Evolutionary conservation across 2,888 invertebrate genomes (phyloP), one percentile per base, ranked within the genome.

Genomic region (Patella depressa): DNA sequence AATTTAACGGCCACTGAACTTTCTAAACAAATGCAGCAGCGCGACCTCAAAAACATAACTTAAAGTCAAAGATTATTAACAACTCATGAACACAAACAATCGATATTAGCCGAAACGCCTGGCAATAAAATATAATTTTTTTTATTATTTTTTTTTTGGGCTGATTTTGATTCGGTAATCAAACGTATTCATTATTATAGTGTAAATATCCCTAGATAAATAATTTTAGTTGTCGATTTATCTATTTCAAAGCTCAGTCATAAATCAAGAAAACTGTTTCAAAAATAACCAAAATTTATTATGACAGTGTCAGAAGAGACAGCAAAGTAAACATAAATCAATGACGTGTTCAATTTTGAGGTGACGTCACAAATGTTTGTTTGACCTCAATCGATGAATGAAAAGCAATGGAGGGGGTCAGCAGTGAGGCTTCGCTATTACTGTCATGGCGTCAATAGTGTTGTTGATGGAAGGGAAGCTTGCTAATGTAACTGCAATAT

Each of bases 311-410:
- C 9, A 45, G 45, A 45, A 45, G 9, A 9, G 45, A 45, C 45
- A 45, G 45, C 45, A 45, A 59, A 59, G 59, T 19, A 59, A 59
- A 19, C 59, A 59, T 59, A 59, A 59, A 59, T 59, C 59, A 59
- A 59, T 59, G 59, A 59, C 59, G 59, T 59, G 19, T 59, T 59
- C n/a, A 59, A 19, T 19, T 59, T 19, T 17, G 59, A 19, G 19
- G 59, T 59, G 59, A 59, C 59, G 59, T 59, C 59, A 59, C 19
- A 19, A 19, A 59, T 59, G 59, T 59, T 59, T 59, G 59, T 59
- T 59, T 59, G 59, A 59, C 59, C 59, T 17, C n/a, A 59, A 59
- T 59, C 59, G 19, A 59, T 59, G n/a, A 59, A 59, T 59, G 19
- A 19, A 19, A 9, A 59, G 59, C 7, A 59, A 59, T 19, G 59